A percentile compares a stretch with the other conserved stretches of the same genome.
Conservation (phyloP, 2,888 invertebrate genomes). For the Agrochola lychnidis region DNA sequence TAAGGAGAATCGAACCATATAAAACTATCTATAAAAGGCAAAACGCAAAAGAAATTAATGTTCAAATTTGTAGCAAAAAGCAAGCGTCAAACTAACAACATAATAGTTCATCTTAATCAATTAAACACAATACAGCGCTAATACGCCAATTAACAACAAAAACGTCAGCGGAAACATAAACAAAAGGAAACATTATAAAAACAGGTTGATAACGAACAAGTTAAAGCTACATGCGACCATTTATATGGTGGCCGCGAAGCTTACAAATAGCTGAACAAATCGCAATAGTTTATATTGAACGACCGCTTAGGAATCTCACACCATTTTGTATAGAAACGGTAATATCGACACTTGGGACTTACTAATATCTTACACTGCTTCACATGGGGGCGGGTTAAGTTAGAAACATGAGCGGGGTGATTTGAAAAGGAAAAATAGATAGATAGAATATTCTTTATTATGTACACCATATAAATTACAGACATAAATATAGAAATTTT, state of each 20-base stretch:
- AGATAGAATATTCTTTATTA: too few relatives aligned
- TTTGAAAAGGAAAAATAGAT: too few relatives aligned
- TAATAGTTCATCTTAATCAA: slow-evolving; percentile 64
- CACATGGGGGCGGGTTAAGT: slow-evolving; percentile 66
- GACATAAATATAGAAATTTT: too few relatives aligned
- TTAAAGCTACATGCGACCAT: slow-evolving; percentile 62
- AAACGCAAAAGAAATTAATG: slow-evolving; percentile 26
- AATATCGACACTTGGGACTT: slow-evolving; percentile 79
- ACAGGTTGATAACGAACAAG: slow-evolving; percentile 60
- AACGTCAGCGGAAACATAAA: slow-evolving; percentile 61
- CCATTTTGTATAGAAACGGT: slow-evolving; percentile 81
- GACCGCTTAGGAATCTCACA: slow-evolving; percentile 70
- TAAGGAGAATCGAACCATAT: slow-evolving; percentile 8
- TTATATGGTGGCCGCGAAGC: slow-evolving; percentile 63
- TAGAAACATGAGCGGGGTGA: slow-evolving; percentile 34
- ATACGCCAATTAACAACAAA: slow-evolving; percentile 64
- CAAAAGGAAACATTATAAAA: slow-evolving; percentile 56
- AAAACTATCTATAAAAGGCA: slow-evolving; percentile 12
- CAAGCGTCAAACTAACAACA: slow-evolving; percentile 50
- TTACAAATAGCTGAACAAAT: slow-evolving; percentile 76
- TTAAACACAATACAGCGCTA: slow-evolving; percentile 62
- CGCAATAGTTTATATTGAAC: slow-evolving; percentile 69
- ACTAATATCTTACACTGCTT: slow-evolving; percentile 80
- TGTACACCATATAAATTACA: too few relatives aligned
- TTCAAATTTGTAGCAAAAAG: slow-evolving; percentile 28